Base-by-base conservation (phyloP, 2,888 invertebrate genomes). In the Petrolisthes manimaculis region DNA sequence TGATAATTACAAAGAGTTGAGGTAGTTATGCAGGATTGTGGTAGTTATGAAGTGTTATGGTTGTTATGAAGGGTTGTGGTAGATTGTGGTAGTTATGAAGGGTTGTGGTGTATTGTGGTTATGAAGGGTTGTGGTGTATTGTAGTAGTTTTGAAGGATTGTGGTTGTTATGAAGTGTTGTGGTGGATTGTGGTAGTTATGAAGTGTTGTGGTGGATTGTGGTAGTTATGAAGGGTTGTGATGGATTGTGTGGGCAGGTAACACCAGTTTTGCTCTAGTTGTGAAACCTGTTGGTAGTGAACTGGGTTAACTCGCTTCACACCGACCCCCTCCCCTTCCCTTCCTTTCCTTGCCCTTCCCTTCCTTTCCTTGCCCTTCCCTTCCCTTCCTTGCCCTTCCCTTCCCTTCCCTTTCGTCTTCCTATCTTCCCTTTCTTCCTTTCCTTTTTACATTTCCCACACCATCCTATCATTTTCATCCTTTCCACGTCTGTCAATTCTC, bases 251-350 rank as follows among this genome's bases (percentile, higher is more conserved):
- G 61, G 71, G 71, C 71, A 71, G 71, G 71, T 71, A 12, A 71
- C 71, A 71, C 71, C 71, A 71, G 71, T 71, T 71, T 71, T 71
- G 71, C 71, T 71, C 71, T n/a, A 3, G 71, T 71, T 71, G 18
- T n/a, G 18, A 71, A 71, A 71, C 71, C 71, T 71, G 71, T 71
- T 71, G 71, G 71, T n/a, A 21, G 71, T n/a, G 71, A n/a, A 71
- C n/a, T n/a, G 37, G 37, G 37, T 37, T 37, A 2, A 37, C 37
- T 37, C 37, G 37, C 37, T 37, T 37, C 37, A 37, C 37, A 37
- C 37, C 14, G n/a, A n/a, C 71, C 71, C 71, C 21, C 14, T 71
- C 71, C 6, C 71, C 3, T 18, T 1, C 61, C 61, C 3, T 14
- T 3, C 61, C 18, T 14, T 61, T 3, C 18, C 61, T 61, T 18